A percentile compares a stretch with the other conserved stretches of the same genome.
Evolutionary conservation across 1,140 invertebrate genomes (phyloP).

Genomic region (Cydia fagiglandana): DNA sequence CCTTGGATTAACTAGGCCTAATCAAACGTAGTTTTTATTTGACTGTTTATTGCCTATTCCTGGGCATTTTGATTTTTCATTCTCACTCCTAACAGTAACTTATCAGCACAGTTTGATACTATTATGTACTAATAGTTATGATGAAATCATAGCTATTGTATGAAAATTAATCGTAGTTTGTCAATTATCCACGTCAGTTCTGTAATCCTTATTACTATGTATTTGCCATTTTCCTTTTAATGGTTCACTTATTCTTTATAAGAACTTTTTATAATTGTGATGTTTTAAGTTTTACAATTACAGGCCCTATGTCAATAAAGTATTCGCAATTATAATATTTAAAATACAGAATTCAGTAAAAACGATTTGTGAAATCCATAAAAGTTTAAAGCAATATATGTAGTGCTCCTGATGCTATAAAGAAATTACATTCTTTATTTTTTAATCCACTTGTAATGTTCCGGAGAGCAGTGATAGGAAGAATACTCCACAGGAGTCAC

Average conservation of each 20-base stretch:
- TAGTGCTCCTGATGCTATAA: too few species aligned
- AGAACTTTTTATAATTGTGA: too few species aligned
- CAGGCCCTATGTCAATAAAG: neutral
- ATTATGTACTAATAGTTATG: neutral
- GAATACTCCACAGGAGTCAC: too few species aligned
- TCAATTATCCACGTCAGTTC: neutral
- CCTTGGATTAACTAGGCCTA: constrained; percentile 21
- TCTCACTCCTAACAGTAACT: neutral
- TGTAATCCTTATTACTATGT: neutral
- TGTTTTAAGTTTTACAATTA: too few species aligned
- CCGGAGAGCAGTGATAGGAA: too few species aligned
- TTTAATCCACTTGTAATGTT: too few species aligned
- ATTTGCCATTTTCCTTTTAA: neutral
- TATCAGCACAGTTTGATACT: neutral
- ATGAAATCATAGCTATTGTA: neutral
- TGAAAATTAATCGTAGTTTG: neutral
- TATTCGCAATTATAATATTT: neutral
- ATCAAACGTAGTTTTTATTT: constrained; percentile 14
- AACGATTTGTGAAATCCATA: too few species aligned
- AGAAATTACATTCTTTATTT: too few species aligned
- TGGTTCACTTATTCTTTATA: neutral
- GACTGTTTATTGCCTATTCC: neutral
- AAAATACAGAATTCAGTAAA: neutral
- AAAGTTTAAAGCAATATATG: too few species aligned
- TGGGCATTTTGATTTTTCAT: neutral